Conservation (phyloP, 2,888 invertebrate species). For the Stomorhina lunata region DNA sequence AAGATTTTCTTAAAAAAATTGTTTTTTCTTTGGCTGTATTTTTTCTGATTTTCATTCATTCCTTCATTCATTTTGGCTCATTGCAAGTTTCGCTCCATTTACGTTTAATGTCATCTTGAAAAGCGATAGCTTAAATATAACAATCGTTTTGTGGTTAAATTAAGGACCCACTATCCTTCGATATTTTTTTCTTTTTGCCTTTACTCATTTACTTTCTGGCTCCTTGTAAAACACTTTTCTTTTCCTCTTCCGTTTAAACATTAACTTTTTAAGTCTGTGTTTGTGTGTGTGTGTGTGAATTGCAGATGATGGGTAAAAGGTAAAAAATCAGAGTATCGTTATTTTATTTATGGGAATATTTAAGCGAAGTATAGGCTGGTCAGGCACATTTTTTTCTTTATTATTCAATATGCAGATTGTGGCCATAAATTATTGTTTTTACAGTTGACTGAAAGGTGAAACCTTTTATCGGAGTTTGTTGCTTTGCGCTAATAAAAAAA, state of each 20-base stretch:
- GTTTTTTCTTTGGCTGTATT: not conserved
- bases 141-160: slow-evolving; percentile 56
- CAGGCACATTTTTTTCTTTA: not conserved
- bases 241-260: not conserved
- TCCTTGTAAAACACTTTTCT: not conserved
- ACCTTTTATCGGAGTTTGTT: no score
- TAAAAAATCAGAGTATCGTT: not conserved
- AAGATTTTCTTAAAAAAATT: slow-evolving; percentile 8
- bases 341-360: not conserved
- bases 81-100: slow-evolving; percentile 60
- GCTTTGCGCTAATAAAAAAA: no score
- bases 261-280: slow-evolving; percentile 6
- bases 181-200: not conserved
- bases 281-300: not conserved
- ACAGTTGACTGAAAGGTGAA: no score
- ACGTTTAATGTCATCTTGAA: slow-evolving; percentile 59
- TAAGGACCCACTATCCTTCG: not conserved
- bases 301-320: not conserved
- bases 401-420: not conserved
- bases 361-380: not conserved
- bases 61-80: slow-evolving; percentile 26
- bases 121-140: slow-evolving; percentile 52
- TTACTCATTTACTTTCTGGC: not conserved
- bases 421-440: not conserved
- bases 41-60: not conserved